Evolutionary conservation across 2,797 vertebrate genomes (phyloP).

Genomic region (Cyprinodon diabolis): DNA sequence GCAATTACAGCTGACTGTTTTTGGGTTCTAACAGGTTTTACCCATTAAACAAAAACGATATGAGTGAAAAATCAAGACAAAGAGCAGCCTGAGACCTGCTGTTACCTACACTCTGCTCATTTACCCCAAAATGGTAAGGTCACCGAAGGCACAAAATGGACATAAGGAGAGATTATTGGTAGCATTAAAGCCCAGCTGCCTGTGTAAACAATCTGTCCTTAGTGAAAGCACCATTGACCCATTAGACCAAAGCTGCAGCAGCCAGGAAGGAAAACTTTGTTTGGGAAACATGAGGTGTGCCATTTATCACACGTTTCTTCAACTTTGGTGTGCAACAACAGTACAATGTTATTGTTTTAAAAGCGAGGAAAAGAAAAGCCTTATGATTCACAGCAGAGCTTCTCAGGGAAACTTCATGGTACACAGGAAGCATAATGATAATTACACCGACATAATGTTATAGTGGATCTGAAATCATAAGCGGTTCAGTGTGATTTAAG

Average conservation of each 20-base stretch:
- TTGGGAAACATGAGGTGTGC: constrained; percentile 13
- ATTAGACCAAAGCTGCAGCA: constrained; percentile 15
- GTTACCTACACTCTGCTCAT: constrained; percentile 26
- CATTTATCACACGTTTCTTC: constrained; percentile 17
- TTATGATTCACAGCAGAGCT: constrained; percentile 9
- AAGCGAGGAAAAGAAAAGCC: constrained; percentile 10
- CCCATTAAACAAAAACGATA: constrained; percentile 27
- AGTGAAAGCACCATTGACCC: constrained; percentile 18
- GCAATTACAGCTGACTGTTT: constrained; percentile 32
- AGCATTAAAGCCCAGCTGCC: constrained; percentile 33
- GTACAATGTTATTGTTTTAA: constrained; percentile 13
- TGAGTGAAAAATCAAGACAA: constrained; percentile 56
- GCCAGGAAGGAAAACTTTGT: constrained; percentile 31
- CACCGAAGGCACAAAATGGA: constrained; percentile 23
- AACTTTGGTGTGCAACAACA: constrained; percentile 14
- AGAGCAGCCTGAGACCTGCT: constrained; percentile 42
- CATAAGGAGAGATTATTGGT: constrained; percentile 42
- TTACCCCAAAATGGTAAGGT: constrained; percentile 46
- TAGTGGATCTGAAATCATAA: constrained; percentile 3
- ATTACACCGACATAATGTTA: constrained; percentile 22
- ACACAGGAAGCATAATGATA: constrained; percentile 24
- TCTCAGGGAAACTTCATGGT: constrained; percentile 2
- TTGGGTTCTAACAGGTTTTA: constrained; percentile 34
- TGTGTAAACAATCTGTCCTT: constrained; percentile 35
- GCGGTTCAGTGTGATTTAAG: constrained; percentile 6